Evolutionary conservation across 2,888 invertebrate species (phyloP), one percentile per base, ranked within the genome.

Genomic region (Cyrtodaria siliqua): DNA sequence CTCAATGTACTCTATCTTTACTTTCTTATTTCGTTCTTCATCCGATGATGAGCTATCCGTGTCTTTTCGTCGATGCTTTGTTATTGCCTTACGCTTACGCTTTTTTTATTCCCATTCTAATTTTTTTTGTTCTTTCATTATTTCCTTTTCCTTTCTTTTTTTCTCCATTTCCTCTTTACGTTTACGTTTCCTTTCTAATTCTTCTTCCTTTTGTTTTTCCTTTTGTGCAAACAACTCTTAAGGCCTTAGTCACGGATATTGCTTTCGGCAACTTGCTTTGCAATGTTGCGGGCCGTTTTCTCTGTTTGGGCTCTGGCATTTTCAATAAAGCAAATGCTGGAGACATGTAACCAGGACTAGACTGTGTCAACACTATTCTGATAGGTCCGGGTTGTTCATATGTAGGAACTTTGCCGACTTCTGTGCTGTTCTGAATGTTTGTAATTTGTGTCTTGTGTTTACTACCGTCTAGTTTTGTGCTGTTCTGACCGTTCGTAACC

Each of bases 121-220:
- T 59, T 42, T 23, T 40, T 24, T 59, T 59, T 33, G 24, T 23
- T 24, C 49, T 60, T 26, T n/a, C 60, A 26, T 60, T 27, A 49
- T 47, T 29, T 38, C 18, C 12, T n/a, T 1, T 2, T 18, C 33
- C 12, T 16, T 52, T 23, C 20, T 52, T 52, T 20, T 52, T 24
- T 24, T 23, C n/a, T n/a, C n/a, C n/a, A n/a, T n/a, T n/a, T n/a
- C n/a, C n/a, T n/a, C n/a, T n/a, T n/a, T 20, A 4, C 23, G 16
- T 52, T 52, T 52, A 18, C 20, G 20, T 24, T 52, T 24, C 52
- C 52, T 24, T 20, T 52, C 26, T 20, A 16, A 20, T 24, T 52
- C 20, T 20, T 52, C 20, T 52, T 52, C 24, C 23, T 52, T 4
- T 24, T 24, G 23, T 24, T 52, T 14, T 12, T 14, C 52, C 23